Conservation (phyloP, 2,113 vertebrate species). For the Oceanites oceanicus region DNA sequence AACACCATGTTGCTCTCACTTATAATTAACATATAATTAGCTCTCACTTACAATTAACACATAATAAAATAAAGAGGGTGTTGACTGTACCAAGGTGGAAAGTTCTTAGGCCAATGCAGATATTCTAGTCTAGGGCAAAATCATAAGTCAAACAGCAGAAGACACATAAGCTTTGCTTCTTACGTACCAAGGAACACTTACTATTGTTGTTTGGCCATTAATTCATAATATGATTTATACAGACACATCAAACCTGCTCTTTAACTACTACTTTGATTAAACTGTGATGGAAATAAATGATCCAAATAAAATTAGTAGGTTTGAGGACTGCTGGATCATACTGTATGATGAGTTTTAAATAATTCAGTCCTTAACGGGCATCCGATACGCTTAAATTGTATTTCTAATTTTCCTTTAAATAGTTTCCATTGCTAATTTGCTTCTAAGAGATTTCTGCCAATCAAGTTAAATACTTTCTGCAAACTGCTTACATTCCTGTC, state of each 20-base stretch:
- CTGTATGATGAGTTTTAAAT: constrained; percentile 46
- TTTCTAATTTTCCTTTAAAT: constrained; percentile 69
- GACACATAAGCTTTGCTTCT: not conserved
- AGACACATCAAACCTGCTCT: not conserved
- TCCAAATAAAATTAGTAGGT: not conserved
- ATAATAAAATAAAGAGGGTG: not conserved
- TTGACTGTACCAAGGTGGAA: not conserved
- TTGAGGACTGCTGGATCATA: not conserved
- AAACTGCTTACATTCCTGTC: constrained; percentile 30
- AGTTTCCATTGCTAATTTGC: constrained; percentile 65
- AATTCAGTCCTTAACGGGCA: constrained; percentile 63
- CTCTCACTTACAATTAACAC: not conserved
- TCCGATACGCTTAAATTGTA: constrained; percentile 59
- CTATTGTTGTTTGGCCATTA: not conserved
- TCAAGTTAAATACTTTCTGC: constrained; percentile 51
- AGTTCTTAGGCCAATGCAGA: not conserved
- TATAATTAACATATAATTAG: not conserved
- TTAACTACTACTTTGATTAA: constrained; percentile 2
- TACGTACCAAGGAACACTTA: not conserved
- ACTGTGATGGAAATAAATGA: constrained; percentile 17
- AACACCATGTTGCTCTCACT: not conserved
- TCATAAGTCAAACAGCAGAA: not conserved
- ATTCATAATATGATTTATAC: not conserved
- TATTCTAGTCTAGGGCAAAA: not conserved
- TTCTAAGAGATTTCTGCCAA: constrained; percentile 58